Evolutionary conservation across 2,797 vertebrate species (phyloP).

Genomic region (Buphagus erythrorhynchus): DNA sequence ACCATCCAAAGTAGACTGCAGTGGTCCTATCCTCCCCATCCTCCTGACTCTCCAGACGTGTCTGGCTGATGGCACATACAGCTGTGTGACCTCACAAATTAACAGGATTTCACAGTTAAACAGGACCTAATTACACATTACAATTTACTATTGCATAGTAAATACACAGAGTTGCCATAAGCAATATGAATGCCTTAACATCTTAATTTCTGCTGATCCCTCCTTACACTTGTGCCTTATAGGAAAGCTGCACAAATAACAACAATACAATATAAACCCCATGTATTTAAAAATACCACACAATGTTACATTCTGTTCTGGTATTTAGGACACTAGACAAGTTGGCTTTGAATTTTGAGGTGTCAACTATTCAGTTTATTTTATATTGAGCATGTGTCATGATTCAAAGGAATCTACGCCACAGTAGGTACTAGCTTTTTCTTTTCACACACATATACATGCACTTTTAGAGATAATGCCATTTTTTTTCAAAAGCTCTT

Average conservation of each 20-base stretch:
- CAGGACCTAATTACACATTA: not conserved
- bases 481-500: not conserved
- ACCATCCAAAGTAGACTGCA: constrained; percentile 97
- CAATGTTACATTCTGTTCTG: not conserved
- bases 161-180: not conserved
- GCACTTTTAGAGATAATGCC: fast-evolving
- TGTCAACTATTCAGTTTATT: not conserved
- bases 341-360: not conserved
- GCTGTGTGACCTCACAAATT: constrained; percentile 89
- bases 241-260: not conserved
- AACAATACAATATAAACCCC: not conserved
- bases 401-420: not conserved
- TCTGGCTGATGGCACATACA: constrained; percentile 94
- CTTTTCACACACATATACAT: fast-evolving
- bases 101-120: not conserved
- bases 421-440: not conserved
- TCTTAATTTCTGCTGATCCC: not conserved
- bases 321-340: not conserved
- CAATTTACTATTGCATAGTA: not conserved
- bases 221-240: not conserved
- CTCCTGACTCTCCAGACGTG: constrained; percentile 92
- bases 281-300: not conserved
- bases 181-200: not conserved
- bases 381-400: not conserved
- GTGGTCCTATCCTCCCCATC: constrained; percentile 95